Evolutionary conservation across 2,888 invertebrate species (phyloP), one percentile per base, ranked within the genome.

Genomic region (Plusia festucae): DNA sequence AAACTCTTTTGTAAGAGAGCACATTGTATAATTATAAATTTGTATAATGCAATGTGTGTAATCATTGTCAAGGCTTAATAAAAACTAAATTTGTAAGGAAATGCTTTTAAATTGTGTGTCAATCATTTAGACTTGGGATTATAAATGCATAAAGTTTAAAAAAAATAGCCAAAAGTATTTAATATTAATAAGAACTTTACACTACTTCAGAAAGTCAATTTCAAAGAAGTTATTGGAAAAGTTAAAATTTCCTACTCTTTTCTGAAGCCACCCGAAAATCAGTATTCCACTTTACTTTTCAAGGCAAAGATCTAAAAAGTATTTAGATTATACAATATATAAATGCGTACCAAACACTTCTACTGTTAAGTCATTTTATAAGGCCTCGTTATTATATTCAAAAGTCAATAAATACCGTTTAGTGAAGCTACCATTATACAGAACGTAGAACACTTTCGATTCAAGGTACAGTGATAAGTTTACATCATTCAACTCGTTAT

Each of bases 341-440:
- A 70, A 70, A 61, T 70, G 67, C 64, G 53, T 53, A 54, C 4
- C 27, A 55, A 51, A 27, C 30, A 30, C 56, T 53, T 55, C 60
- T 70, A 66, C 62, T 46, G 51, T 30, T 49, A 67, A 71, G 32
- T 56, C 22, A 60, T 65, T 62, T 61, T 63, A 63, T 81, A 82
- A 82, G 82, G 82, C 82, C 79, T 63, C 82, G 49, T 81, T 13
- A 57, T 60, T 69, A 56, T 52, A 40, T 60, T 49, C 55, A 57
- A 57, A 76, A 74, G 78, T 68, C 78, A 74, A 60, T 58, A 54
- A 53, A 60, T 68, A 71, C 65, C 65, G 60, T 40, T 53, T 59
- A 34, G 20, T 24, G 49, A 16, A 44, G 52, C 22, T 65, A 66
- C 20, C 34, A 62, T 64, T 49, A 62, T 32, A 54, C 49, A 53